These are phyloP conservation scores for Luidia sarsii DNA, from an alignment of 53 echinoderm and acorn worm species.

Conservation along the genomic window DNA sequence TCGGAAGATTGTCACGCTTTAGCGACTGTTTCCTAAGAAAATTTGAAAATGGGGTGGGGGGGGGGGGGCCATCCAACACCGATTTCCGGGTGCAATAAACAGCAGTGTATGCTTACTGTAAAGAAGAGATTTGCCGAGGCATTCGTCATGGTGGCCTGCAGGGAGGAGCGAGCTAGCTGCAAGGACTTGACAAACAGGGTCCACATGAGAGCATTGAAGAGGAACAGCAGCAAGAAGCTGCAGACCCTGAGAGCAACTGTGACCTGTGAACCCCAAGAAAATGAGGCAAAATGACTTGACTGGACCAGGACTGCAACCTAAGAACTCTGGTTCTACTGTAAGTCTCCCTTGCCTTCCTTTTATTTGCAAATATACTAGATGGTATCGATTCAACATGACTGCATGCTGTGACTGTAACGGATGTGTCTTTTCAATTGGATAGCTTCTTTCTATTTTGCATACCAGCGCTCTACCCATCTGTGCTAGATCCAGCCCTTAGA, in stretches of 20 bases:
- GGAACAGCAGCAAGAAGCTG: slow-evolving; percentile 46
- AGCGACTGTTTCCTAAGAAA: no score
- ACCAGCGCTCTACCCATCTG: no score
- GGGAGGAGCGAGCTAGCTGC: slow-evolving; percentile 68
- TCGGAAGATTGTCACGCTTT: no score
- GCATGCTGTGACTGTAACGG: no score
- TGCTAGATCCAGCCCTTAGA: no score
- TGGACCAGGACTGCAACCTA: neutral
- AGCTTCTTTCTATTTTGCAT: no score
- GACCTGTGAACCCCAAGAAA: slow-evolving; percentile 48
- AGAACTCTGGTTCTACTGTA: slow-evolving; percentile 12
- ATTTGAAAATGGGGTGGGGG: no score
- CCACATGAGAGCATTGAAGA: slow-evolving; percentile 93
- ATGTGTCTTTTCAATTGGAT: no score
- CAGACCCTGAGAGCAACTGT: slow-evolving; percentile 16
- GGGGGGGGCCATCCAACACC: neutral
- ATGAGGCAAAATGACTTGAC: slow-evolving; percentile 17
- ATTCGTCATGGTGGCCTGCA: slow-evolving; percentile 88
- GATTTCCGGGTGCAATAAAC: neutral
- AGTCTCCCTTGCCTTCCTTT: no score
- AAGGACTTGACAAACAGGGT: slow-evolving; percentile 87
- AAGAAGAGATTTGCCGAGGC: slow-evolving; percentile 87
- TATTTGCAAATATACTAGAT: no score
- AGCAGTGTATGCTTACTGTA: slow-evolving; percentile 79
- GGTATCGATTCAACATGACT: no score